A percentile compares a stretch with the other conserved stretches of the same genome.
phyloP scores from a whole-genome alignment of 1,140 invertebrate species.

The Hermetia illucens region DNA sequence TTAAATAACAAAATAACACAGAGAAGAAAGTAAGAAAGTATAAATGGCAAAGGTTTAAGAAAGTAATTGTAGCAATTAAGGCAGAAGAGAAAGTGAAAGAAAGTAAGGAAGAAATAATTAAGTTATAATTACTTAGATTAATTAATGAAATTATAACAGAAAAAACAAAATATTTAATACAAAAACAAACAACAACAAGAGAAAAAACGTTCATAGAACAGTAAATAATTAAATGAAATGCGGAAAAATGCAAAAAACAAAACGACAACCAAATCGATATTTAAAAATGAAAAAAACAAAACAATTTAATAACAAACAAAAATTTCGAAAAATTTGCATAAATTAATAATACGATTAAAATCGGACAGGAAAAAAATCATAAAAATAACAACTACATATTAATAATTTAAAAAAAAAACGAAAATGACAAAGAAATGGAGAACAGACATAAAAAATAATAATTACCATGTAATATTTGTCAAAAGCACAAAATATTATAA shows the following conservation, averaged over 20 bases:
- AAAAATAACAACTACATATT: too few species aligned
- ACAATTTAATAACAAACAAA: not conserved
- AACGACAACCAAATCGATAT: not conserved
- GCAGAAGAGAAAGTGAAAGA: too few species aligned
- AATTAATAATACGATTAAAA: not conserved
- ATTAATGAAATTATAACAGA: not conserved
- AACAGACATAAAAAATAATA: not conserved
- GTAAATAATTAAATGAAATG: not conserved
- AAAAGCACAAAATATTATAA: conserved; percentile 5
- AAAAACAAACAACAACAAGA: not conserved
- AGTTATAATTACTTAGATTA: too few species aligned
- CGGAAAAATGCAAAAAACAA: not conserved
- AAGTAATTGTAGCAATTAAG: too few species aligned
- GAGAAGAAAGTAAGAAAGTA: too few species aligned
- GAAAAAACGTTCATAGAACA: not conserved
- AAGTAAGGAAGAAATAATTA: too few species aligned
- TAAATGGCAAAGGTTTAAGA: too few species aligned
- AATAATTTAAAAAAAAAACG: conserved; percentile 2
- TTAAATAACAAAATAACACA: too few species aligned
- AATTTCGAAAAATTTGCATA: not conserved
- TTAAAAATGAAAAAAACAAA: not conserved
- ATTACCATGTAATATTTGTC: conserved; percentile 4
- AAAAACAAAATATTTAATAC: not conserved
- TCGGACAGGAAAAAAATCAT: too few species aligned
- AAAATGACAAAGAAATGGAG: not conserved